Percentiles rank a stretch among this genome's conserved stretches.
phyloP scores from a whole-genome alignment of 2,888 invertebrate species.

The Syrphus vitripennis region DNA sequence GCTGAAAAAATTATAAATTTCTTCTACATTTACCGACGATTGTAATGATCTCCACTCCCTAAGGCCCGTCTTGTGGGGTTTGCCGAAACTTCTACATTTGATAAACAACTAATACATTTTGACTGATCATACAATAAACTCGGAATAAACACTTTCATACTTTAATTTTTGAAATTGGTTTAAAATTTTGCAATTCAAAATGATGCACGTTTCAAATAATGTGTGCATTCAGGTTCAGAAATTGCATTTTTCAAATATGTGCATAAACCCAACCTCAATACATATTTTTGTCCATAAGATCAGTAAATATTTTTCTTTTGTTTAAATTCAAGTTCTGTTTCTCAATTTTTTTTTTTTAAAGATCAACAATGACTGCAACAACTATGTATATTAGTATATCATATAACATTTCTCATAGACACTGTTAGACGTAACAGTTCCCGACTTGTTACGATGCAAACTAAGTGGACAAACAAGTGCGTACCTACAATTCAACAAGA shows the following conservation, averaged over 20 bases:
- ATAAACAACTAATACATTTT: too few relatives aligned
- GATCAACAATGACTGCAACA: not conserved
- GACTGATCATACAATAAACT: too few relatives aligned
- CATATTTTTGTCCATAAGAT: not conserved
- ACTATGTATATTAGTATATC: not conserved
- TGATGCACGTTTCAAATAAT: too few relatives aligned
- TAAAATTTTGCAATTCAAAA: too few relatives aligned
- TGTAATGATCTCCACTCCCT: too few relatives aligned
- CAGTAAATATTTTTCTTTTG: not conserved
- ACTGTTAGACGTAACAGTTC: not conserved
- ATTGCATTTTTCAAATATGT: not conserved
- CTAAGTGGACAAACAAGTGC: not conserved
- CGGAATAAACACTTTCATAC: too few relatives aligned
- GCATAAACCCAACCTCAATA: not conserved
- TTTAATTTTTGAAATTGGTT: too few relatives aligned
- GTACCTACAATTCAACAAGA: not conserved
- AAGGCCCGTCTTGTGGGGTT: too few relatives aligned
- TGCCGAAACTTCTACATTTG: too few relatives aligned
- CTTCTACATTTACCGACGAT: too few relatives aligned
- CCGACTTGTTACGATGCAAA: not conserved
- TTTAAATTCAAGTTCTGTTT: not conserved
- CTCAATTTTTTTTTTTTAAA: not conserved
- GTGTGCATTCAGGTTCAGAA: too few relatives aligned
- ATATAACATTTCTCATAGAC: not conserved
- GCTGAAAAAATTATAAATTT: too few relatives aligned